Evolutionary conservation across 2,888 invertebrate species (phyloP).

Genomic region (Brachylomia viminalis): DNA sequence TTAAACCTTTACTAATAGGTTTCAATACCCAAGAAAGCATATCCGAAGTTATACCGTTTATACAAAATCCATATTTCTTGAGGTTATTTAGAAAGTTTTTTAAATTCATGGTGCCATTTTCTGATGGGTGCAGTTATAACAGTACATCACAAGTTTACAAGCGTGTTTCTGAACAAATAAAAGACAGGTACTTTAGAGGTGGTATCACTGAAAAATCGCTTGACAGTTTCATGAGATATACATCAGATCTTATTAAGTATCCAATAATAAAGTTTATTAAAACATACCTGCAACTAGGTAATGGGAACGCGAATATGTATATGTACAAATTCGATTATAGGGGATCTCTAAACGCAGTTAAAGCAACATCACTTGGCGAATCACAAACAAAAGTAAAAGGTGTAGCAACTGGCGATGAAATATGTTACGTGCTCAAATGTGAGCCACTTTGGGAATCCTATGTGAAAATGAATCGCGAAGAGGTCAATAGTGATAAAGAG

Average conservation of each 20-base stretch:
- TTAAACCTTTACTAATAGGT: conserved; percentile 86
- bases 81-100: conserved; percentile 78
- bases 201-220: conserved; percentile 77
- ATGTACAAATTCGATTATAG: conserved; percentile 88
- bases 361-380: conserved; percentile 77
- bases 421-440: conserved; percentile 87
- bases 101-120: conserved; percentile 85
- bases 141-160: conserved; percentile 76
- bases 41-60: conserved; percentile 84
- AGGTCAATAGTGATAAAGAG: conserved; percentile 75
- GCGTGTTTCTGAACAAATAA: conserved; percentile 77
- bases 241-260: conserved; percentile 85
- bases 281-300: conserved; percentile 69
- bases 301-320: conserved; percentile 72
- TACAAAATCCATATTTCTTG: conserved; percentile 80
- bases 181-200: conserved; percentile 78
- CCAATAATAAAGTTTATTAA: conserved; percentile 85
- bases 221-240: conserved; percentile 80
- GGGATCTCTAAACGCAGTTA: conserved; percentile 83
- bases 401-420: conserved; percentile 87
- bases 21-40: conserved; percentile 88
- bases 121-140: conserved; percentile 78
- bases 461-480: conserved; percentile 71
- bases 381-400: conserved; percentile 78
- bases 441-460: conserved; percentile 84